A percentile compares a stretch with the other conserved stretches of the same genome.
These are phyloP conservation scores for Loxodonta africana DNA, from an alignment of 2,113 vertebrate genomes.

Conservation along the genomic window DNA sequence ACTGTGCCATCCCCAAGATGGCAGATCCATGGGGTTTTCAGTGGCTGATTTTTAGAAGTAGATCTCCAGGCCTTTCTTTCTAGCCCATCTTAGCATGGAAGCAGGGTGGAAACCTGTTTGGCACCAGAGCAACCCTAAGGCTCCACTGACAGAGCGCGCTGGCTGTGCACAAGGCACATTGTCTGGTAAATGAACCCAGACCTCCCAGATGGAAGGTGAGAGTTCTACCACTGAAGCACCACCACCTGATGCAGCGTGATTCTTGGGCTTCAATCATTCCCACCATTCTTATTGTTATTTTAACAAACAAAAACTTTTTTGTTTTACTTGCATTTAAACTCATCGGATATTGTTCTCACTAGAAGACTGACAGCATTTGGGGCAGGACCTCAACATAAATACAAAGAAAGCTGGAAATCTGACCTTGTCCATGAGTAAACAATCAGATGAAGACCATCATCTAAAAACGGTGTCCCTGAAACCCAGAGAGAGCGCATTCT, in stretches of 20 bases:
- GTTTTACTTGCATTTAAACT: conserved; percentile 34
- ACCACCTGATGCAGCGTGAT: not conserved
- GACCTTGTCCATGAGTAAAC: not conserved
- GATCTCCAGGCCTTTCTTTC: not conserved
- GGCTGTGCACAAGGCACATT: not conserved
- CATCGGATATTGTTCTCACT: not conserved
- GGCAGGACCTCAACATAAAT: not conserved
- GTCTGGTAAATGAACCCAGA: not conserved
- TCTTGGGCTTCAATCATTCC: conserved; percentile 24
- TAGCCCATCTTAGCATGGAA: not conserved
- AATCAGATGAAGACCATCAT: not conserved
- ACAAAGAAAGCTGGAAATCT: not conserved
- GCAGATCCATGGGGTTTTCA: not conserved
- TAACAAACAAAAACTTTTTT: not conserved
- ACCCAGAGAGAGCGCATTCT: not conserved
- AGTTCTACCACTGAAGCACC: not conserved
- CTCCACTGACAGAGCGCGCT: not conserved
- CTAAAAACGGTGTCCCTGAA: not conserved
- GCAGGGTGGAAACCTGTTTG: too few relatives aligned
- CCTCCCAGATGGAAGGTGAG: not conserved
- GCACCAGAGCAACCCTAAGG: not conserved
- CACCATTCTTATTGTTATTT: conserved; percentile 7
- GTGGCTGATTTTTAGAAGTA: not conserved
- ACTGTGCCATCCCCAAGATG: not conserved
- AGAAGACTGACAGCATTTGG: not conserved